Evolutionary conservation across 2,113 vertebrate genomes (phyloP).

Genomic region (Myotis brandtii): DNA sequence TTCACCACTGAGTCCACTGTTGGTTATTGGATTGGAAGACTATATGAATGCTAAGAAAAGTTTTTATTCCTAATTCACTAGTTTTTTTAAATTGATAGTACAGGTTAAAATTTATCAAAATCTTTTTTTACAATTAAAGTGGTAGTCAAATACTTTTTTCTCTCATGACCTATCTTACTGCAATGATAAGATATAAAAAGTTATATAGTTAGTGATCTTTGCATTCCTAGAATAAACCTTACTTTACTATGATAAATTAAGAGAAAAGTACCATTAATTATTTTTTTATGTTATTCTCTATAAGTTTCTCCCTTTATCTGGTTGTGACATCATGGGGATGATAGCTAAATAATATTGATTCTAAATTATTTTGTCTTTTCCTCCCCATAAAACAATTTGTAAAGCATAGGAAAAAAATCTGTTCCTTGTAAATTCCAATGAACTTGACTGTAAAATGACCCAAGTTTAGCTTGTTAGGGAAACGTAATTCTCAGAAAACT

Average conservation of each 20-base stretch:
- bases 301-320: background rate
- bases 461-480: background rate
- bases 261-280: background rate
- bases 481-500: constrained; percentile 43
- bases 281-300: background rate
- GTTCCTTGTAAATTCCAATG: background rate
- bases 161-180: background rate
- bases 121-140: background rate
- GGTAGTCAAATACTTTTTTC: background rate
- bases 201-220: background rate
- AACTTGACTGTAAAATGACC: background rate
- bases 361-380: constrained; percentile 10
- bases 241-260: constrained; percentile 31
- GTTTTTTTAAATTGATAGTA: background rate
- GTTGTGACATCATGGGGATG: background rate
- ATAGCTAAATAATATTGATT: constrained; percentile 23
- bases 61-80: background rate
- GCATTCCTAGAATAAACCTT: background rate
- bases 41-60: background rate
- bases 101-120: constrained; percentile 18
- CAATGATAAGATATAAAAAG: background rate
- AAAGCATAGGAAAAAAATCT: background rate
- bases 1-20: background rate
- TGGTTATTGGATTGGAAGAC: constrained; percentile 16
- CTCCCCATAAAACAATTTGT: constrained; percentile 19